These are phyloP conservation scores for Pseudomyrmex flavicornis DNA, from an alignment of 1,140 invertebrate species.

Conservation along the genomic window DNA sequence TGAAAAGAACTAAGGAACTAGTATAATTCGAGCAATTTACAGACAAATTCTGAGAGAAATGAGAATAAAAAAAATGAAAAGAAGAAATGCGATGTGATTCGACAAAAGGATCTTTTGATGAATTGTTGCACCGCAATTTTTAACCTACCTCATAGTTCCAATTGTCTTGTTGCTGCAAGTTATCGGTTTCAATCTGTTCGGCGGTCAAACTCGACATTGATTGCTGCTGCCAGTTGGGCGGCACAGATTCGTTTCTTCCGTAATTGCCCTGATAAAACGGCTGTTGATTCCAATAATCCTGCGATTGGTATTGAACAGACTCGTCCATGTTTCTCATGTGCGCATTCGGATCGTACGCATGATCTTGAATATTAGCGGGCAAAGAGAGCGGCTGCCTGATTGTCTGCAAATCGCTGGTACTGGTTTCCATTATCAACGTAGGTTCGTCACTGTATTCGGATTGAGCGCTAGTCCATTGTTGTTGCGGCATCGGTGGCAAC, in stretches of 20 bases:
- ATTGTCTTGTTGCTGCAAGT: constrained; percentile 76
- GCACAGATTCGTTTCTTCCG: constrained; percentile 62
- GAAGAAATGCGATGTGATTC: constrained; percentile 13
- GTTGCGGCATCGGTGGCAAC: constrained; percentile 54
- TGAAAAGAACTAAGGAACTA: background rate
- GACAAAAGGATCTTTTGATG: background rate
- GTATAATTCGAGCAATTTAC: background rate
- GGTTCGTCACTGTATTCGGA: constrained; percentile 73
- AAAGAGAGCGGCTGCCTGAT: constrained; percentile 79
- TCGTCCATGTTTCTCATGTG: constrained; percentile 72
- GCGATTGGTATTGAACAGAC: constrained; percentile 76
- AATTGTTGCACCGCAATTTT: background rate
- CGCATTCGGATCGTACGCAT: constrained; percentile 67
- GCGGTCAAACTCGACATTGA: constrained; percentile 58
- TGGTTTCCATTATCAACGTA: constrained; percentile 76
- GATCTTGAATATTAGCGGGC: constrained; percentile 73
- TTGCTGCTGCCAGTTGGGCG: constrained; percentile 78
- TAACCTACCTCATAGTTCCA: constrained; percentile 83
- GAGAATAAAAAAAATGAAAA: background rate
- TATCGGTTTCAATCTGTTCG: constrained; percentile 74
- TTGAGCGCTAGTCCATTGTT: constrained; percentile 73
- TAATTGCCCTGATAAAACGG: constrained; percentile 80
- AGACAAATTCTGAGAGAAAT: background rate
- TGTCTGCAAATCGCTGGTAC: constrained; percentile 69
- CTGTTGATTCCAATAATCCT: constrained; percentile 83